A percentile compares a stretch with the other conserved stretches of the same genome.
These are phyloP conservation scores for Trachemys scripta DNA, from an alignment of 2,113 vertebrate species.

Conservation along the genomic window DNA sequence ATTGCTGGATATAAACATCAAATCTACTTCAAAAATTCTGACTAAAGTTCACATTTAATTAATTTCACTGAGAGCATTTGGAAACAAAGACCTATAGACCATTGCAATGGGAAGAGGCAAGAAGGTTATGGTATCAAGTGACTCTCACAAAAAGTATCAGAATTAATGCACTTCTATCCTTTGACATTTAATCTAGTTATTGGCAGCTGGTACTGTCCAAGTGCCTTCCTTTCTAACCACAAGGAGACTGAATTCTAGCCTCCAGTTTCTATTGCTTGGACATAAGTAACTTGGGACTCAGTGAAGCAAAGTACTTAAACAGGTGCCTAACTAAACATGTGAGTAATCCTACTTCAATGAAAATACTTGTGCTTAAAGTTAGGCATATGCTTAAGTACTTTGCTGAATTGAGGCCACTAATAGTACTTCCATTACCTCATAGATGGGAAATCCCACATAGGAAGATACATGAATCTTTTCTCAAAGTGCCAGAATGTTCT, in stretches of 20 bases:
- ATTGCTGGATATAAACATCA: neutral
- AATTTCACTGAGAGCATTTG: neutral
- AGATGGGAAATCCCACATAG: neutral
- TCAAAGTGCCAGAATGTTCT: neutral
- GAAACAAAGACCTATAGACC: neutral
- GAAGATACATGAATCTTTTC: neutral
- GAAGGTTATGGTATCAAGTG: neutral
- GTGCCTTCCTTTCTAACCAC: neutral
- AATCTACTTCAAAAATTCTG: neutral
- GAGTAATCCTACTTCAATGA: neutral
- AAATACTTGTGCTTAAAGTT: neutral
- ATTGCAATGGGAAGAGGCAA: neutral
- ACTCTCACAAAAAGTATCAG: neutral
- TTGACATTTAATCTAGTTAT: neutral
- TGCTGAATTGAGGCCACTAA: neutral
- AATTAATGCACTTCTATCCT: neutral
- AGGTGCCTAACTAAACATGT: neutral
- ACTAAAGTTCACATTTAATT: neutral
- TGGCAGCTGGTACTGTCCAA: neutral
- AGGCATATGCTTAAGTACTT: neutral
- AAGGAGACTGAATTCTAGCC: neutral
- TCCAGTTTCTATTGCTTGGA: neutral
- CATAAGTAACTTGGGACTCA: neutral
- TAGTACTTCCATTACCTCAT: neutral
- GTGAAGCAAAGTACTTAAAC: neutral